These are phyloP conservation scores for Hetaerina titia DNA, from an alignment of 2,888 invertebrate genomes.

Conservation along the genomic window DNA sequence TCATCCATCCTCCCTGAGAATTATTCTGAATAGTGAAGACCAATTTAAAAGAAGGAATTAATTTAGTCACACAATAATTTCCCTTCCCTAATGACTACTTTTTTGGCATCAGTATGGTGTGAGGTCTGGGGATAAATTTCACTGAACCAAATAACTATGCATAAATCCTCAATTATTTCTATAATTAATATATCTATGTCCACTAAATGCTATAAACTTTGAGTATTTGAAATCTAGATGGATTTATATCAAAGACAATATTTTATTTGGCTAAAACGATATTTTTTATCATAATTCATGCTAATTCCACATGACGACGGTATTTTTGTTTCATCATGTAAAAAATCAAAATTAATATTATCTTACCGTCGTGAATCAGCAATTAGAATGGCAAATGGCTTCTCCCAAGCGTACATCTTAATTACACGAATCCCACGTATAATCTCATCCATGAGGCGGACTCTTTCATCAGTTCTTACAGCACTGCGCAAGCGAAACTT, in stretches of 20 bases:
- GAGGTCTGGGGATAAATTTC: too few relatives aligned
- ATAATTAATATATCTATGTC: too few relatives aligned
- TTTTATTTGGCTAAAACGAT: background rate
- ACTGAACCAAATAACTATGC: too few relatives aligned
- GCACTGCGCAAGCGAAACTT: constrained; percentile 80
- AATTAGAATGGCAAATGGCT: constrained; percentile 92
- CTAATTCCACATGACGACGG: background rate
- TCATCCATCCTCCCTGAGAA: too few relatives aligned
- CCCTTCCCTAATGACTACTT: too few relatives aligned
- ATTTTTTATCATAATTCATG: background rate
- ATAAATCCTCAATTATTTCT: too few relatives aligned
- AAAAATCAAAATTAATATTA: too few relatives aligned
- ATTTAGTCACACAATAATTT: too few relatives aligned
- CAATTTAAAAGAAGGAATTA: too few relatives aligned
- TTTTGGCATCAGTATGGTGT: too few relatives aligned
- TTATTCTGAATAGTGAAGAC: too few relatives aligned
- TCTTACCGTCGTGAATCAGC: constrained; percentile 85
- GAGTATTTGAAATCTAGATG: background rate
- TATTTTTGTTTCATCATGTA: background rate
- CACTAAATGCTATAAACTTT: too few relatives aligned
- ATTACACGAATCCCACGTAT: constrained; percentile 88
- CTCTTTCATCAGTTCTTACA: constrained; percentile 89
- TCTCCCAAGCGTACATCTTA: constrained; percentile 98
- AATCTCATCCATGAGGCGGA: constrained; percentile 92
- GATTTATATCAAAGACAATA: background rate